Evolutionary conservation across 2,797 vertebrate species (phyloP).

Genomic region (Pygocentrus nattereri): DNA sequence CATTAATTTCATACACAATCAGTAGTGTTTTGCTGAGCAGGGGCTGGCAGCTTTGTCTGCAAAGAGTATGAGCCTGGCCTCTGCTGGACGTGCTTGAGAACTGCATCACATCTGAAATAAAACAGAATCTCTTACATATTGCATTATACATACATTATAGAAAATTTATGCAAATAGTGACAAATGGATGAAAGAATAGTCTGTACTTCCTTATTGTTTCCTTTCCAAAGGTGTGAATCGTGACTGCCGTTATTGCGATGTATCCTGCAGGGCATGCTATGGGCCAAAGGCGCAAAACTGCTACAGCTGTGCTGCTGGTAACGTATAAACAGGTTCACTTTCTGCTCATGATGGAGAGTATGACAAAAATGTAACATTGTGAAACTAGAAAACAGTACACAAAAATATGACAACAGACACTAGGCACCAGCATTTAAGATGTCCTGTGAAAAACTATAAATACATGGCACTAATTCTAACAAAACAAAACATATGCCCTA

Average conservation of each 20-base stretch:
- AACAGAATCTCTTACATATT: not conserved
- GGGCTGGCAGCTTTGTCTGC: not conserved
- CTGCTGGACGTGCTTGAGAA: not conserved
- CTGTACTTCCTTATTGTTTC: not conserved
- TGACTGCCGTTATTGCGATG: conserved; percentile 70
- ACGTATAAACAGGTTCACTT: not conserved
- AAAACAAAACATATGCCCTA: too few relatives aligned
- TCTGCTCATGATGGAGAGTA: not conserved
- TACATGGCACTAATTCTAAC: too few relatives aligned
- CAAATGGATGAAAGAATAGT: not conserved
- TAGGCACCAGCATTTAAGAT: too few relatives aligned
- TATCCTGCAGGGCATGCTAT: conserved; percentile 76
- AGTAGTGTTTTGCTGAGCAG: not conserved
- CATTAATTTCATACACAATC: not conserved
- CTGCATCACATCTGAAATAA: not conserved
- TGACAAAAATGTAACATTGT: not conserved
- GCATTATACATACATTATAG: not conserved
- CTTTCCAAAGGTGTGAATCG: conserved; percentile 62
- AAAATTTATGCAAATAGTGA: not conserved
- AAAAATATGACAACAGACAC: too few relatives aligned
- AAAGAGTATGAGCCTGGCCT: not conserved
- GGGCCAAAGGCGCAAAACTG: conserved; percentile 77
- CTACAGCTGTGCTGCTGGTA: conserved; percentile 76
- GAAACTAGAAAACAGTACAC: too few relatives aligned
- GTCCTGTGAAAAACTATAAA: too few relatives aligned